Evolutionary conservation across 92 coral and sea anemone genomes (phyloP), one percentile per base, ranked within the genome.

Genomic region (Heteractis magnifica): DNA sequence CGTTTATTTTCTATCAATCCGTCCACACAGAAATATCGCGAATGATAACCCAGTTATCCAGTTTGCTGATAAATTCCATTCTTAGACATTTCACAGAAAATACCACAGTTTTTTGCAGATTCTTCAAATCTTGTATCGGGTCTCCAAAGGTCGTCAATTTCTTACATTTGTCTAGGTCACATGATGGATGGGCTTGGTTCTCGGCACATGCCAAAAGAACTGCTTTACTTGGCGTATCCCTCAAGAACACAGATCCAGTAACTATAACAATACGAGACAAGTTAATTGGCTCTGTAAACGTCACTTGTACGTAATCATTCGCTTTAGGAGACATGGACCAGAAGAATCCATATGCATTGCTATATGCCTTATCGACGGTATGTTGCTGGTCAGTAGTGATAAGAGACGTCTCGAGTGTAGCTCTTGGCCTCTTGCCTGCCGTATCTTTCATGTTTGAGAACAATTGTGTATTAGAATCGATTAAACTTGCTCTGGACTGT

Each of bases 11-110:
- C 51, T 41, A 62, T 49, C 26, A 71, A 6, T 11, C 77, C 1
- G 72, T 60, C 87, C 88, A 85, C 18, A 78, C 83, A n/a, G 83
- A 82, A 51, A 85, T 79, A 72, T 85, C 83, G 4, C 88, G 74
- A 13, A 85, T 34, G 3, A 85, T 78, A 5, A 78, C 55, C 88
- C 88, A 85, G 11, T 21, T 52, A 0, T 68, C 65, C 5, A 26
- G 65, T 26, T 77, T 56, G 1, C 9, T 60, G 1, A 26, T 56
- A 41, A 85, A 77, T 48, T 85, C 58, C 6, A 85, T 64, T 77
- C 83, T 77, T 5, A 85, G 26, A 50, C 88, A 85, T 77, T 85
- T 85, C 41, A 85, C 88, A 11, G 70, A 55, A 76, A 85, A 85
- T 13, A 3, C 10, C 1, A 85, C 44, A 6, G 23, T 68, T 5